Base-by-base conservation (phyloP, 2,797 vertebrate species). In the Aythya fuligula region DNA sequence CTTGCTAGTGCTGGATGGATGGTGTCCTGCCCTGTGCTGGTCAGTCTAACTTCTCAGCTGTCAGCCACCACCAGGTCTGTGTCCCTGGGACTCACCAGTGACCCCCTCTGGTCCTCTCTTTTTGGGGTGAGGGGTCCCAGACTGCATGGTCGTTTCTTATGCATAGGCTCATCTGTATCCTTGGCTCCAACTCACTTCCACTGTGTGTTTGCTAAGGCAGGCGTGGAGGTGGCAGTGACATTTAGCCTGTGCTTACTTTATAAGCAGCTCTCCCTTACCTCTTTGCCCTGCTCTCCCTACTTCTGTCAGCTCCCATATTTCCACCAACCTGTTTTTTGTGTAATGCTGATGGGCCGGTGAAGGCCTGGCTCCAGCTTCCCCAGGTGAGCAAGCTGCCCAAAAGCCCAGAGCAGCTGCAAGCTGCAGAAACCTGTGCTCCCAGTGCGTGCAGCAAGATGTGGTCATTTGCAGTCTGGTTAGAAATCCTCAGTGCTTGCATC, bases 61-160 rank as follows among this genome's bases (percentile, higher is more conserved):
- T 16, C 3, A 5, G 28, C 72, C 39, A 21, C 39, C 70, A 0
- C 61, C 65, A 54, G 7, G 15, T 81, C 49, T 72, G 39, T 6
- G 8, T 13, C 39, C 19, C 19, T 43, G 62, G 28, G 39, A 39
- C 62, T 64, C 30, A 28, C 28, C 61, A 30, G 27, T 30, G 25
- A 51, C 18, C 17, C 7, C 4, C 28, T 57, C 54, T 2, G 0
- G 6, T 73, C 5, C 0, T 36, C 39, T 72, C 6, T 43, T 81
- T 67, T 47, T 58, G 25, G n/a, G 20, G 12, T 56, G 34, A 89
- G 19, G 6, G 11, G 47, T 62, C 28, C 72, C 27, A 43, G 60
- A 27, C 45, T 58, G 21, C 3, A 6, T 0, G 0, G 45, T 62
- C 4, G 20, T 1, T 69, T 72, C 15, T 70, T 16, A 22, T 72